Evolutionary conservation across 2,797 vertebrate species (phyloP).

Genomic region (Tiaroga cobitis): DNA sequence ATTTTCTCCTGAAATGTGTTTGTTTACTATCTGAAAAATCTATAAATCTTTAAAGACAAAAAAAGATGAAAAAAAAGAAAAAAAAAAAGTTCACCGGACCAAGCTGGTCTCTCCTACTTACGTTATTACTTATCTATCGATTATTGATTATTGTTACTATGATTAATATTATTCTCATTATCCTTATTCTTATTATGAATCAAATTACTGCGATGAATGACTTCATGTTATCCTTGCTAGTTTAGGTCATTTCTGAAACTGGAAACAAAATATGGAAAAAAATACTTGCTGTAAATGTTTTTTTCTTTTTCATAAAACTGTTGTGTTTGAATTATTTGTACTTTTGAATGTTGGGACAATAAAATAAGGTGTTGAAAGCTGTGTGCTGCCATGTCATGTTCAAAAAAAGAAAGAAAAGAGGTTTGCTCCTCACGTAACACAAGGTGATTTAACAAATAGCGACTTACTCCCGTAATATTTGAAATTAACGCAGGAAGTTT

Average conservation of each 20-base stretch:
- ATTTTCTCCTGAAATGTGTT: conserved; percentile 97
- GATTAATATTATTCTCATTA: conserved; percentile 87
- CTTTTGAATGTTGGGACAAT: conserved; percentile 99
- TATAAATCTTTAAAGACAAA: conserved; percentile 87
- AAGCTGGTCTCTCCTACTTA: conserved; percentile 95
- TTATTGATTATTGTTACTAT: conserved; percentile 87
- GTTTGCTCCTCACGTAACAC: not conserved
- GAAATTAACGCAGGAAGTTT: conserved; percentile 44
- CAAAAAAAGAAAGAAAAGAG: not conserved
- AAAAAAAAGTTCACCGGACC: conserved; percentile 90
- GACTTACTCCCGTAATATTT: conserved; percentile 62
- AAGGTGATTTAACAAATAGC: not conserved
- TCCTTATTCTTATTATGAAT: conserved; percentile 89
- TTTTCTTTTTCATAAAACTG: conserved; percentile 95
- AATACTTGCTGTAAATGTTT: conserved; percentile 98
- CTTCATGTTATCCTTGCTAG: conserved; percentile 99
- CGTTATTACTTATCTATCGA: conserved; percentile 86
- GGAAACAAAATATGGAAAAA: conserved; percentile 85
- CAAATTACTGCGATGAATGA: conserved; percentile 96
- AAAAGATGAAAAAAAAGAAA: conserved; percentile 56
- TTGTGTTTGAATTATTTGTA: conserved; percentile 99
- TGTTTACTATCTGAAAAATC: conserved; percentile 94
- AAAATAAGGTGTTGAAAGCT: conserved; percentile 99
- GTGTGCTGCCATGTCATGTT: conserved; percentile 75
- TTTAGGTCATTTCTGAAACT: conserved; percentile 99